Evolutionary conservation across 2,888 invertebrate species (phyloP).

Genomic region (Chrysina gloriosa): DNA sequence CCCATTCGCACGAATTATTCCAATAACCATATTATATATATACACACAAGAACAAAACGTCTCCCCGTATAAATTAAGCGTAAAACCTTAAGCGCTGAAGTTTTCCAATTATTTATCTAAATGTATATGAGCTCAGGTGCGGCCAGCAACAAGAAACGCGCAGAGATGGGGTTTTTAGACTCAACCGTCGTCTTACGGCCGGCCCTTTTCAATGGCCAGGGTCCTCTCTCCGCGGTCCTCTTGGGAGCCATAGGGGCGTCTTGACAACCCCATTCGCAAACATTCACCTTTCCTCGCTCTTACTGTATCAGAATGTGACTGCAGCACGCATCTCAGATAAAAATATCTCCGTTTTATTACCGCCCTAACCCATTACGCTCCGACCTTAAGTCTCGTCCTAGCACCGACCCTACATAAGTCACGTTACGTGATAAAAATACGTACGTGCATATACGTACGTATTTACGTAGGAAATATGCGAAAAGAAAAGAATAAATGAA

Average conservation of each 20-base stretch:
- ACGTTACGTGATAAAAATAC: constrained; percentile 27
- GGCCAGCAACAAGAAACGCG: constrained; percentile 53
- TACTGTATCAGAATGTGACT: constrained; percentile 57
- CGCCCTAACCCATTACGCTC: constrained; percentile 32
- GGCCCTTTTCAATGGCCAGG: constrained; percentile 41
- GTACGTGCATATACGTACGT: neutral
- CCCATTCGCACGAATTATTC: neutral
- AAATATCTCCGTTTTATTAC: constrained; percentile 43
- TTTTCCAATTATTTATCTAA: constrained; percentile 60
- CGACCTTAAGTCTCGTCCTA: constrained; percentile 32
- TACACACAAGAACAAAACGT: constrained; percentile 8
- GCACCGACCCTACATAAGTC: constrained; percentile 28
- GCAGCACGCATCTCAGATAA: constrained; percentile 43
- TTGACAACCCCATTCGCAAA: constrained; percentile 63
- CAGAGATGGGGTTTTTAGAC: constrained; percentile 56
- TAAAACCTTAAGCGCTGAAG: constrained; percentile 48
- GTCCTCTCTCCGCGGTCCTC: constrained; percentile 54
- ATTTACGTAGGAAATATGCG: neutral
- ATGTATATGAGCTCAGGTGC: constrained; percentile 60
- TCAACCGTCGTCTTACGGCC: constrained; percentile 48
- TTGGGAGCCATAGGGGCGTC: constrained; percentile 60
- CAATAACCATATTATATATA: constrained; percentile 11
- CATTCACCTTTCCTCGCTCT: constrained; percentile 60
- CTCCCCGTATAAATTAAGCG: constrained; percentile 38
- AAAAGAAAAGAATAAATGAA: constrained; percentile 12